Evolutionary conservation across 2,113 vertebrate species (phyloP), one percentile per base, ranked within the genome.

Genomic region (Poeciliopsis turrubarensis): DNA sequence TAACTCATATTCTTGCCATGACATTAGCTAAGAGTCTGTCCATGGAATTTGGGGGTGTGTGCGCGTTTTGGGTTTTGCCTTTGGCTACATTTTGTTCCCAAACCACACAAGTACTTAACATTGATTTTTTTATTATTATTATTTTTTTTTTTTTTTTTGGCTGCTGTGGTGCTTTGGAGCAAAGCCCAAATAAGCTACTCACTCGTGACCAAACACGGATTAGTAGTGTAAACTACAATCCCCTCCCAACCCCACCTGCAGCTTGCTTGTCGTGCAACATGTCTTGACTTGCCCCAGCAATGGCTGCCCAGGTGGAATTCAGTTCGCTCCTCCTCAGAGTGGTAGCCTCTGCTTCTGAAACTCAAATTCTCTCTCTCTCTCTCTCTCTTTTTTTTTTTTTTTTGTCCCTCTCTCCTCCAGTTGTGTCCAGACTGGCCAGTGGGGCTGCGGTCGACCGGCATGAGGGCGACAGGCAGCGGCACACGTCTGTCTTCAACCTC

Each of bases 21-120:
- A 84, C 91, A 92, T 95, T 93, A 92, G 89, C 91, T 93, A 90
- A 93, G 88, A 73, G 93, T 93, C 91, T 94, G 89, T 85, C 79
- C 86, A 92, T 92, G 93, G 74, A 68, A 77, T 89, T 86, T 83
- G 67, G 78, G 83, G 75, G 83, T 80, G 81, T 69, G 67, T 60
- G 9, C 64, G 69, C 29, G 29, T 29, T 64, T 67, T 81, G 70
- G 54, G 70, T 84, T 68, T 69, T 47, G 34, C 17, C 65, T 72
- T 3, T 57, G 5, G 39, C 57, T 22, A 15, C 39, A 63, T 73
- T 73, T 65, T 8, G 14, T 22, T n/a, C 29, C 54, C 47, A 22
- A 71, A 60, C 34, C 34, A 54, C 51, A 61, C 2, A 32, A 61
- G 44, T 51, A 57, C 19, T 67, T 34, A 26, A 54, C 39, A n/a